Conservation (phyloP, 2,888 invertebrate genomes). For the Hypercompe scribonia region DNA sequence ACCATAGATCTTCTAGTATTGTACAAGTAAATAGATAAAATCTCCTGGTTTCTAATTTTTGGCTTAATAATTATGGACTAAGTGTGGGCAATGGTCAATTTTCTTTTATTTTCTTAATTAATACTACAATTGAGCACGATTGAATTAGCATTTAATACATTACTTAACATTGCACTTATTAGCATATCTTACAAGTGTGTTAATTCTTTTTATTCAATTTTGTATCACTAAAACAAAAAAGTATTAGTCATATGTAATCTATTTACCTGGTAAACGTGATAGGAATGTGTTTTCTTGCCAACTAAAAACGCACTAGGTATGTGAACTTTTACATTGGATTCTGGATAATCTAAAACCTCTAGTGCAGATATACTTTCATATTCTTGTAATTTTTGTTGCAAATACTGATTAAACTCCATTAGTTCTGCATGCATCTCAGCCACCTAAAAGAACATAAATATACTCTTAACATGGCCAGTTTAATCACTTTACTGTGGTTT, state of each 20-base stretch:
- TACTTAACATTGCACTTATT: too few species aligned
- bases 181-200: neutral
- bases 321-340: slow-evolving; percentile 92
- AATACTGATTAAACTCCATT: slow-evolving; percentile 95
- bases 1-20: too few species aligned
- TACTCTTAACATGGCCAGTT: neutral
- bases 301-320: slow-evolving; percentile 94
- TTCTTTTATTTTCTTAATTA: too few species aligned
- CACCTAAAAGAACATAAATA: slow-evolving; percentile 85
- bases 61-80: too few species aligned
- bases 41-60: too few species aligned
- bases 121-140: too few species aligned
- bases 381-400: slow-evolving; percentile 90
- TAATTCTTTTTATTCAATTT: neutral
- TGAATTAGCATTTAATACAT: too few species aligned
- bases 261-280: slow-evolving; percentile 95
- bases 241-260: neutral
- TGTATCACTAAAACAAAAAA: neutral
- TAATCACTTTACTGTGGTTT: neutral
- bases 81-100: too few species aligned
- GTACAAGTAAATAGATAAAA: too few species aligned
- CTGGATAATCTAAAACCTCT: slow-evolving; percentile 73
- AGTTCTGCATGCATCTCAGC: slow-evolving; percentile 98
- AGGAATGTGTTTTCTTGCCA: slow-evolving; percentile 89
- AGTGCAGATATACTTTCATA: slow-evolving; percentile 73